Conservation (phyloP, 1,140 invertebrate genomes). For the Caenorhabditis briggsae region DNA sequence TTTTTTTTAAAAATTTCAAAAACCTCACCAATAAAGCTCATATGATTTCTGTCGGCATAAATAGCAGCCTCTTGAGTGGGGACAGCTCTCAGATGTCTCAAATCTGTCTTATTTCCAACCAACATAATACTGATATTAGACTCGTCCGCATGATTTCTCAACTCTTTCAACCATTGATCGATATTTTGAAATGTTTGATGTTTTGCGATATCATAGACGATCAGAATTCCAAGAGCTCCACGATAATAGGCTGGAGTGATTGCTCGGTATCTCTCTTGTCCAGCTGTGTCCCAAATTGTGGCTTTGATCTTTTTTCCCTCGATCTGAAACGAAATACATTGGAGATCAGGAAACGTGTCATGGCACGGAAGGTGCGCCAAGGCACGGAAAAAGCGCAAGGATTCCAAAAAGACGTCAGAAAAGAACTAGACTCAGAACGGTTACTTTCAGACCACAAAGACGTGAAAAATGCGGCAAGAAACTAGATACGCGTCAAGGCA, state of each 20-base stretch:
- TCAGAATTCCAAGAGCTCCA: conserved; percentile 90
- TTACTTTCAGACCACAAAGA: too few relatives aligned
- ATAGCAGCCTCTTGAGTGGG: conserved; percentile 96
- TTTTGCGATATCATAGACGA: conserved; percentile 98
- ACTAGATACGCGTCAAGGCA: too few relatives aligned
- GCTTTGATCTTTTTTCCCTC: conserved; percentile 96
- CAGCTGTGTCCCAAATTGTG: conserved; percentile 99
- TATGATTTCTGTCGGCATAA: conserved; percentile 93
- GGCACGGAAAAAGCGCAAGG: too few relatives aligned
- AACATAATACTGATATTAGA: conserved; percentile 94
- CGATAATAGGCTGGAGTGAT: conserved; percentile 94
- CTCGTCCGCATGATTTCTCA: conserved; percentile 88
- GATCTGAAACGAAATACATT: conserved; percentile 81
- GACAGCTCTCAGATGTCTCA: conserved; percentile 94
- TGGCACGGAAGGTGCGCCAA: too few relatives aligned
- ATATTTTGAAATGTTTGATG: conserved; percentile 98
- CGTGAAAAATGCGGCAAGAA: too few relatives aligned
- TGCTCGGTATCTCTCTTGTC: conserved; percentile 95
- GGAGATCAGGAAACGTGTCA: too few relatives aligned
- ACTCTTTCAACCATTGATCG: conserved; percentile 93
- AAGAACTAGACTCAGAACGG: too few relatives aligned
- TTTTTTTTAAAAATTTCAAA: background rate
- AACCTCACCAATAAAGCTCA: conserved; percentile 90
- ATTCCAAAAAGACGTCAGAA: too few relatives aligned
- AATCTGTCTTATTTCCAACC: conserved; percentile 94